A percentile compares a stretch with the other conserved stretches of the same genome.
These are phyloP conservation scores for Aspiorhynchus laticeps DNA, from an alignment of 2,113 vertebrate genomes.

Conservation along the genomic window DNA sequence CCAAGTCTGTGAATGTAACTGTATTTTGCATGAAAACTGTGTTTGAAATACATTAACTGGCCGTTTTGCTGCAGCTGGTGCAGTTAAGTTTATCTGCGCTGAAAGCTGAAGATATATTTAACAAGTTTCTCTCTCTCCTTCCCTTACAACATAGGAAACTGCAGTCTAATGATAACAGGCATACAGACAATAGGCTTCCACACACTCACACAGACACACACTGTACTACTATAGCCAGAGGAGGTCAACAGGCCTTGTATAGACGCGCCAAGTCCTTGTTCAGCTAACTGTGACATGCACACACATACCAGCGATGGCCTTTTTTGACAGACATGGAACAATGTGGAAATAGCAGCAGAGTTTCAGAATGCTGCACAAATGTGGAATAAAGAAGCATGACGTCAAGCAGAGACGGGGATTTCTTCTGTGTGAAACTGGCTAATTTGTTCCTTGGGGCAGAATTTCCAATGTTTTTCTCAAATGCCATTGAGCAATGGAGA, in stretches of 20 bases:
- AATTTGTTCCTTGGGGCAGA: constrained; percentile 7
- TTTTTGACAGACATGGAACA: constrained; percentile 48
- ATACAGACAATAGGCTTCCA: constrained; percentile 55
- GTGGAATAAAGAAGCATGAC: constrained; percentile 40
- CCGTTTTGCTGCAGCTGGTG: background rate
- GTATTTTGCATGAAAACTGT: background rate
- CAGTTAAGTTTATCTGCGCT: background rate
- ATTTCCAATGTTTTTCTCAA: constrained; percentile 3
- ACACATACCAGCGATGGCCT: background rate
- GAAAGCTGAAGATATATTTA: constrained; percentile 38
- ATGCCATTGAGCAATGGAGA: background rate
- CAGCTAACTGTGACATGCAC: constrained; percentile 20
- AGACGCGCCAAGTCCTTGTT: constrained; percentile 32
- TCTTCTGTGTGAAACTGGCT: constrained; percentile 30
- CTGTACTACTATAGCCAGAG: constrained; percentile 45
- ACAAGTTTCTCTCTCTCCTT: constrained; percentile 36
- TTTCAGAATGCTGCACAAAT: constrained; percentile 37
- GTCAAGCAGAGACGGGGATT: constrained; percentile 3
- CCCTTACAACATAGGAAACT: constrained; percentile 56
- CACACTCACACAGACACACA: constrained; percentile 41
- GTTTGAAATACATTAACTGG: background rate
- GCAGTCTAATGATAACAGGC: constrained; percentile 60
- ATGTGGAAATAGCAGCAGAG: constrained; percentile 52
- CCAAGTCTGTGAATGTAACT: background rate
- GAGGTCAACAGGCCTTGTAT: constrained; percentile 51